phyloP scores from a whole-genome alignment of 2,888 invertebrate species.

The Hypomecis atomaria region DNA sequence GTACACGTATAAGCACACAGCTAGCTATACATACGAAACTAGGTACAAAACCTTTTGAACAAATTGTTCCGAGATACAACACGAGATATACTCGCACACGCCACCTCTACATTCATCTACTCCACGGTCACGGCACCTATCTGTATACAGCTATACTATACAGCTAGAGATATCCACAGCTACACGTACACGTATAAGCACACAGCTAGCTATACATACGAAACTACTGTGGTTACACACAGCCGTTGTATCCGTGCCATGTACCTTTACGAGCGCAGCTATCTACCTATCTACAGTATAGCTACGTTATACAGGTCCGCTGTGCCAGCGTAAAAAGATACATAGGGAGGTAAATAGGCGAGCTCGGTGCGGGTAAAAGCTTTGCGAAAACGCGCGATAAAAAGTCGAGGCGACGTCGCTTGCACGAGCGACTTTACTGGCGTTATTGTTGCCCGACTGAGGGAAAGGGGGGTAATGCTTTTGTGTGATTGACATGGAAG shows the following conservation, averaged over 20 bases:
- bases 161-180: neutral
- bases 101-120: too few species aligned
- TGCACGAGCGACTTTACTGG: conserved; percentile 1
- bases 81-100: too few species aligned
- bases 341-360: conserved; percentile 44
- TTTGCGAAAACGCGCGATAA: conserved; percentile 17
- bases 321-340: conserved; percentile 43
- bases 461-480: too few species aligned
- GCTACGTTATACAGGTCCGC: conserved; percentile 38
- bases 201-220: conserved; percentile 29
- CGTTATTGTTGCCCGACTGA: too few species aligned
- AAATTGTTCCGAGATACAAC: too few species aligned
- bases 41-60: neutral
- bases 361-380: conserved; percentile 9
- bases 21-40: conserved; percentile 32
- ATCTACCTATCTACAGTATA: conserved; percentile 24
- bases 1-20: conserved; percentile 9
- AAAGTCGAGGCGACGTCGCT: conserved; percentile 16
- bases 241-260: conserved; percentile 40
- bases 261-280: conserved; percentile 41
- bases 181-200: neutral
- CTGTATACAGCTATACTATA: conserved; percentile 5
- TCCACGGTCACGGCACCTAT: neutral
- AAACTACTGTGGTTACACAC: conserved; percentile 44
- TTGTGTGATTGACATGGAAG: too few species aligned